These are phyloP conservation scores for Laterallus jamaicensis DNA, from an alignment of 2,113 vertebrate species.

Conservation along the genomic window DNA sequence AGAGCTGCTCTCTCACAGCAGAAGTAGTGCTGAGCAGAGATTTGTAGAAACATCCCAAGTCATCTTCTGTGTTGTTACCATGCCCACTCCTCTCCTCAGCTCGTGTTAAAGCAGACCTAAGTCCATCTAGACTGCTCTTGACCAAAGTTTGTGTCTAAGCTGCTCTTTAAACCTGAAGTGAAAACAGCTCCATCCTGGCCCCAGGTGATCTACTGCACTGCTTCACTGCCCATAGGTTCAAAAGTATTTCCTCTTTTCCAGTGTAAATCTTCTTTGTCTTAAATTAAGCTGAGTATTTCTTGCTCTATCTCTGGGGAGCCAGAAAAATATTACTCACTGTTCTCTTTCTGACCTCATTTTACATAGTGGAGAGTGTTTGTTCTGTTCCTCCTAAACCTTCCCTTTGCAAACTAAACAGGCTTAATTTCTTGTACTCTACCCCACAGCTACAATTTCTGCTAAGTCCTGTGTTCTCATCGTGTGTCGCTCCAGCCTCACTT, in stretches of 20 bases:
- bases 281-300: slow-evolving; percentile 36
- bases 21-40: not conserved
- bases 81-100: not conserved
- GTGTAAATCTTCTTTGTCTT: slow-evolving; percentile 33
- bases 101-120: not conserved
- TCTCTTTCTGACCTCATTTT: slow-evolving; percentile 58
- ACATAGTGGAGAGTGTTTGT: slow-evolving; percentile 37
- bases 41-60: not conserved
- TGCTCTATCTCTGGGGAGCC: slow-evolving; percentile 4
- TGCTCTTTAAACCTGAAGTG: not conserved
- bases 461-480: not conserved
- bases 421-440: slow-evolving; percentile 24
- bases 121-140: not conserved
- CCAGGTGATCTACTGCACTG: not conserved
- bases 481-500: not conserved
- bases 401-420: slow-evolving; percentile 35
- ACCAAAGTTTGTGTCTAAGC: not conserved
- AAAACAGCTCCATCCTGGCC: not conserved
- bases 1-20: not conserved
- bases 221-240: not conserved
- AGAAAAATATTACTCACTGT: slow-evolving; percentile 51
- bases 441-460: not conserved
- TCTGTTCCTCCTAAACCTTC: not conserved
- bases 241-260: slow-evolving; percentile 6
- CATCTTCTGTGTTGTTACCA: not conserved